Percentiles rank a stretch among this genome's conserved stretches.
These are phyloP conservation scores for Dermatemys mawii DNA, from an alignment of 2,113 vertebrate genomes.

Conservation along the genomic window DNA sequence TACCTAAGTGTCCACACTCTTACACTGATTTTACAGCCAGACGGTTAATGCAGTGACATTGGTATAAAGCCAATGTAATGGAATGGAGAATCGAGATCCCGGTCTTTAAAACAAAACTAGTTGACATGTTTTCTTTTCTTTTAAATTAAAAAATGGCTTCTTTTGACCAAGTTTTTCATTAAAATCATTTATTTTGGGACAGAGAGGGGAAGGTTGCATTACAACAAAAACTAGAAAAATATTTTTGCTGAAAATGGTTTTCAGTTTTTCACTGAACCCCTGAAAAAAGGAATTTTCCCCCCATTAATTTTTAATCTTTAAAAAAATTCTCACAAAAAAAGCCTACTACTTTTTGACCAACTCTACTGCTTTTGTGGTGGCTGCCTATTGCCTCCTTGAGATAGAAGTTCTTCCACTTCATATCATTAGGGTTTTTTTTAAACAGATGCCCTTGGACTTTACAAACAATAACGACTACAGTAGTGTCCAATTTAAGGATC, in stretches of 20 bases:
- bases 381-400: background rate
- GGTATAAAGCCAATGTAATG: background rate
- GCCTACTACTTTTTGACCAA: background rate
- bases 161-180: background rate
- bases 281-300: background rate
- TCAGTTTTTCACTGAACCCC: background rate
- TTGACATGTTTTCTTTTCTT: background rate
- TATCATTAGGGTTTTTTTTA: background rate
- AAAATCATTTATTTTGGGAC: background rate
- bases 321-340: background rate
- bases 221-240: background rate
- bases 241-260: background rate
- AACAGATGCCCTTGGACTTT: background rate
- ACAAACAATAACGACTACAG: background rate
- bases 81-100: background rate
- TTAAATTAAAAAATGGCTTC: background rate
- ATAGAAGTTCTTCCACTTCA: background rate
- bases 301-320: background rate
- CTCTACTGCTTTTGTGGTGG: background rate
- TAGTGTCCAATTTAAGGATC: background rate
- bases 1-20: background rate
- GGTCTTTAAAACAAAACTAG: background rate
- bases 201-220: background rate
- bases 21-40: background rate
- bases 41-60: accelerated